Percentiles rank a stretch among this genome's conserved stretches.
These are phyloP conservation scores for Megaustenia siamemsis DNA, from an alignment of 2,888 invertebrate species.

Conservation along the genomic window DNA sequence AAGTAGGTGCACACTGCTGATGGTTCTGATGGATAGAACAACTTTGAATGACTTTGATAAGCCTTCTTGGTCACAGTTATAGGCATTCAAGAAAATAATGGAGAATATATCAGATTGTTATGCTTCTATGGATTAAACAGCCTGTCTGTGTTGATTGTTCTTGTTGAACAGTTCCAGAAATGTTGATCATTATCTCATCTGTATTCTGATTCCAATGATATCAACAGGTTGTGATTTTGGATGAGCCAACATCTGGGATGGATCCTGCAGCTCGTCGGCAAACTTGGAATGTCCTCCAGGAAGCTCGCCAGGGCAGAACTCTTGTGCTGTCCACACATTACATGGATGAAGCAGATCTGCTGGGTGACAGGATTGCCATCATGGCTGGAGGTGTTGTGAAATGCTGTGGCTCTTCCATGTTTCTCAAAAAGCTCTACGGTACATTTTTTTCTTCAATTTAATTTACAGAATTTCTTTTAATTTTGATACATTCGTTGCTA, in stretches of 20 bases:
- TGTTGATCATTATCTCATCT: no score
- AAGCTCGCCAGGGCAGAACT: constrained; percentile 85
- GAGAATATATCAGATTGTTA: no score
- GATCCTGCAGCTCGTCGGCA: constrained; percentile 83
- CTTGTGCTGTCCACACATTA: constrained; percentile 88
- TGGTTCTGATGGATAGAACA: no score
- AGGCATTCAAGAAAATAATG: no score
- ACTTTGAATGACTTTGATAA: no score
- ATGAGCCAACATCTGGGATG: constrained; percentile 82
- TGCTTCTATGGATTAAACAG: no score
- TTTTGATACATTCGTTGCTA: no score
- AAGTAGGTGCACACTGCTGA: no score
- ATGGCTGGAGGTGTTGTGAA: constrained; percentile 90
- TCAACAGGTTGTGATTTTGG: constrained; percentile 77
- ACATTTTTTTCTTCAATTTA: neutral
- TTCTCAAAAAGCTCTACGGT: constrained; percentile 89
- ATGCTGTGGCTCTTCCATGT: constrained; percentile 88
- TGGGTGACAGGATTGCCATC: constrained; percentile 92
- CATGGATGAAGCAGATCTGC: constrained; percentile 93
- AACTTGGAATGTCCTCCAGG: constrained; percentile 88
- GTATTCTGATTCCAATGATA: neutral
- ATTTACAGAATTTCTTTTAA: no score
- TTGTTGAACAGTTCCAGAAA: no score
- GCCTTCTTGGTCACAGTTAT: no score
- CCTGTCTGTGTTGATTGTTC: no score